Evolutionary conservation across 2,797 vertebrate species (phyloP), one percentile per base, ranked within the genome.

Genomic region (Bovichtus variegatus): DNA sequence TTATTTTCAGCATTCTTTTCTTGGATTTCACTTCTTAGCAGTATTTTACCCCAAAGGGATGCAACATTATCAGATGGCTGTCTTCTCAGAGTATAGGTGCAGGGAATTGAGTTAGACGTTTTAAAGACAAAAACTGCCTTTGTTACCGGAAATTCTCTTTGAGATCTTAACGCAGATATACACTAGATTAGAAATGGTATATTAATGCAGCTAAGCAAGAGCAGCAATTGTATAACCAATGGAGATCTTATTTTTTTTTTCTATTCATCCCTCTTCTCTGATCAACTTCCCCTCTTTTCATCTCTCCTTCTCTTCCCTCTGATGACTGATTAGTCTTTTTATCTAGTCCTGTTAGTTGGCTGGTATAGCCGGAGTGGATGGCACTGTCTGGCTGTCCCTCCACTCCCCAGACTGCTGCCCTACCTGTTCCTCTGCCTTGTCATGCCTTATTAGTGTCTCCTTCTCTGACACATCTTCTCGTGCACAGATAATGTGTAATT

Each of bases 401-500:
- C 78, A 34, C 21, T 80, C 68, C 71, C 64, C 80, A 87, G 85
- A 80, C 74, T 67, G 71, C 76, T 85, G 83, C 81, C 81, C 88
- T 76, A 79, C 82, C 84, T 81, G 68, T 77, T 89, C 80, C 68
- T 76, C 71, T 82, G 74, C 82, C 86, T 89, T 87, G 89, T 92
- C 91, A 90, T 91, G 76, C 84, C 82, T 92, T 94, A 93, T 95
- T 93, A 93, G 93, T 89, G 86, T 91, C 78, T 80, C 66, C 69
- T 50, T 83, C 71, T 84, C 79, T 79, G 76, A 90, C 73, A 77
- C 55, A 38, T 78, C 82, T 77, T 81, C 88, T 88, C 72, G 27
- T 91, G 88, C 87, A 89, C 84, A 88, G 91, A 95, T 93, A 93
- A 94, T 87, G 92, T 74, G 76, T 82, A 92, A 94, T 94, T 94